These are phyloP conservation scores for Sula dactylatra DNA, from an alignment of 2,113 vertebrate genomes.

Conservation along the genomic window DNA sequence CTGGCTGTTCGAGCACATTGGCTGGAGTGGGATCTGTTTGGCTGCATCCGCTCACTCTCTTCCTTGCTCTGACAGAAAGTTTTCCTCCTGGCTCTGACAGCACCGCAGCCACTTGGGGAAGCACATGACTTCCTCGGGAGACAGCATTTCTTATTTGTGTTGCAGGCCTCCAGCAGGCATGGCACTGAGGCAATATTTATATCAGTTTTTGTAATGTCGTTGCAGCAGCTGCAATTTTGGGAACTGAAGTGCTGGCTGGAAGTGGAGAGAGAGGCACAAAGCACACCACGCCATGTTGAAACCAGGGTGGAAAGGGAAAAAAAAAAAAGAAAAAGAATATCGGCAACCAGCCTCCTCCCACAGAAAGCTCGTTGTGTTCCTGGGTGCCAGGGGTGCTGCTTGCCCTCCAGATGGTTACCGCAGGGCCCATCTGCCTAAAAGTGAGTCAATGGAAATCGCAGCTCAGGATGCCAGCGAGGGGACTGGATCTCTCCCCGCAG, in stretches of 20 bases:
- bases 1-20: background rate
- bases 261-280: background rate
- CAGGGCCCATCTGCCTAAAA: background rate
- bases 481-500: background rate
- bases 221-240: background rate
- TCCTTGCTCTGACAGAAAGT: constrained; percentile 18
- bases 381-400: background rate
- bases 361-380: background rate
- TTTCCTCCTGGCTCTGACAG: constrained; percentile 20
- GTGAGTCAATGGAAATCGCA: background rate
- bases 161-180: constrained; percentile 29
- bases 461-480: background rate
- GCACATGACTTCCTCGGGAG: constrained; percentile 28
- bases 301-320: background rate
- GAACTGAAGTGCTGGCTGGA: constrained; percentile 5
- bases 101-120: constrained; percentile 11
- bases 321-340: background rate
- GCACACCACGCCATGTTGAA: accelerated
- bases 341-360: background rate
- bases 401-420: background rate
- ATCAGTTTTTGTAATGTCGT: background rate
- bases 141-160: background rate
- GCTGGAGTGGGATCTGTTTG: background rate
- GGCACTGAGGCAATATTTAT: constrained; percentile 9
- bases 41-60: background rate